These are phyloP conservation scores for Aradophagus sp. DNA, from an alignment of 1,140 invertebrate species.

Conservation along the genomic window DNA sequence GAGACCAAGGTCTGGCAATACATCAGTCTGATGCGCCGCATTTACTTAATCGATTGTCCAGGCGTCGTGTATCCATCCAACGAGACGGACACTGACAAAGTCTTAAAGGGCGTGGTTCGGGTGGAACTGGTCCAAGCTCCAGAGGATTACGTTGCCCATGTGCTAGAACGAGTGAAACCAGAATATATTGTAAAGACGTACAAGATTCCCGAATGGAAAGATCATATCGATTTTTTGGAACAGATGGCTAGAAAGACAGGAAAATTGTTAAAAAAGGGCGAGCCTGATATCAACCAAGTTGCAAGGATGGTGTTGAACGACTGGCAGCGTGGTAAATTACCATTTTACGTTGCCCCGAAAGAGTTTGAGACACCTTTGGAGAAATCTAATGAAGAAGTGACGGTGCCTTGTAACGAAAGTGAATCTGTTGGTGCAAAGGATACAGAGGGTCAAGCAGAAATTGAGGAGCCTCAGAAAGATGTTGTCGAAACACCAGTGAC, in stretches of 20 bases:
- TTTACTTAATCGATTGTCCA: slow-evolving; percentile 99
- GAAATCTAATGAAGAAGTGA: slow-evolving; percentile 59
- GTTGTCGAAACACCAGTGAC: slow-evolving; percentile 43
- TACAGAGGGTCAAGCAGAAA: slow-evolving; percentile 52
- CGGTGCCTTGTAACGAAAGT: background rate
- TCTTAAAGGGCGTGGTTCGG: slow-evolving; percentile 95
- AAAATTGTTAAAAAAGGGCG: slow-evolving; percentile 95
- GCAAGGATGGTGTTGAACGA: slow-evolving; percentile 98
- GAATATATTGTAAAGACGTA: slow-evolving; percentile 96
- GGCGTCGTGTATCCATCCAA: slow-evolving; percentile 97
- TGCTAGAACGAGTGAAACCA: slow-evolving; percentile 90
- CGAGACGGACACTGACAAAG: slow-evolving; percentile 95
- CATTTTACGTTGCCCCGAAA: slow-evolving; percentile 92
- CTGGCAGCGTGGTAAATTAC: slow-evolving; percentile 97
- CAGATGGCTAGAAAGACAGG: slow-evolving; percentile 90
- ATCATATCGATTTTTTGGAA: slow-evolving; percentile 92
- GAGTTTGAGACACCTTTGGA: slow-evolving; percentile 80
- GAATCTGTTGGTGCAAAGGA: slow-evolving; percentile 31
- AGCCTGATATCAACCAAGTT: slow-evolving; percentile 91
- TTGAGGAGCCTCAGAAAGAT: slow-evolving; percentile 19
- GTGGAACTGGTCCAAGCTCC: slow-evolving; percentile 96
- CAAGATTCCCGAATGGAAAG: slow-evolving; percentile 86
- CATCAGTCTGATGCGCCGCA: slow-evolving; percentile 97
- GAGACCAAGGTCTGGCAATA: slow-evolving; percentile 99
- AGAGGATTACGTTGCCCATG: slow-evolving; percentile 92